These are phyloP conservation scores for Reinhardtius hippoglossoides DNA, from an alignment of 2,113 vertebrate genomes.

Conservation along the genomic window DNA sequence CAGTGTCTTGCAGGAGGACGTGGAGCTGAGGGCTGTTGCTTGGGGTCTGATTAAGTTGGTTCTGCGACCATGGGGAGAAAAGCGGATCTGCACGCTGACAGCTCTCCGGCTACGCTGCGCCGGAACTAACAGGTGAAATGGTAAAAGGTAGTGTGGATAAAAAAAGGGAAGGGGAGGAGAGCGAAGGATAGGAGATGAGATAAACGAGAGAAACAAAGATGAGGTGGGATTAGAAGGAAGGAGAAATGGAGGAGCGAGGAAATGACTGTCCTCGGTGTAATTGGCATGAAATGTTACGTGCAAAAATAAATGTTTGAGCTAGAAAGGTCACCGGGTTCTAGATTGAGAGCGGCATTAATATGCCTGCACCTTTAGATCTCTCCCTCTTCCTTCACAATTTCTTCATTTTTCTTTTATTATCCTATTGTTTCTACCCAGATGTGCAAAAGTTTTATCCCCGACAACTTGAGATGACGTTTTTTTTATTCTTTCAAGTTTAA, in stretches of 20 bases:
- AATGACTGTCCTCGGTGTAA: slow-evolving; percentile 37
- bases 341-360: slow-evolving; percentile 5
- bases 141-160: slow-evolving; percentile 18
- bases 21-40: slow-evolving; percentile 49
- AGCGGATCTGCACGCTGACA: slow-evolving; percentile 26
- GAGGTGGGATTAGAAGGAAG: slow-evolving; percentile 6
- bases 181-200: slow-evolving; percentile 17
- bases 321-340: slow-evolving; percentile 43
- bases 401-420: slow-evolving; percentile 1
- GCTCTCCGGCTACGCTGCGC: slow-evolving; percentile 12
- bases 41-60: slow-evolving; percentile 65
- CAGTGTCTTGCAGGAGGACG: slow-evolving; percentile 69
- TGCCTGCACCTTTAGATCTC: slow-evolving; percentile 8
- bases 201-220: slow-evolving; percentile 2
- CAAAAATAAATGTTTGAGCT: slow-evolving; percentile 55
- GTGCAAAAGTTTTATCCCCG: neutral
- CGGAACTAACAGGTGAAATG: slow-evolving; percentile 53
- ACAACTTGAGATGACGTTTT: neutral
- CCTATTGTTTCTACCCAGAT: neutral
- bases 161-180: neutral
- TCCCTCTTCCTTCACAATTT: neutral
- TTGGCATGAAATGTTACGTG: slow-evolving; percentile 53
- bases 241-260: slow-evolving; percentile 6
- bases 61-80: slow-evolving; percentile 43
- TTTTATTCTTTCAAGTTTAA: neutral